Percentiles rank a stretch among this genome's conserved stretches.
Evolutionary conservation across 2,888 invertebrate species (phyloP).

Genomic region (Dyspetes luteomarginatus): DNA sequence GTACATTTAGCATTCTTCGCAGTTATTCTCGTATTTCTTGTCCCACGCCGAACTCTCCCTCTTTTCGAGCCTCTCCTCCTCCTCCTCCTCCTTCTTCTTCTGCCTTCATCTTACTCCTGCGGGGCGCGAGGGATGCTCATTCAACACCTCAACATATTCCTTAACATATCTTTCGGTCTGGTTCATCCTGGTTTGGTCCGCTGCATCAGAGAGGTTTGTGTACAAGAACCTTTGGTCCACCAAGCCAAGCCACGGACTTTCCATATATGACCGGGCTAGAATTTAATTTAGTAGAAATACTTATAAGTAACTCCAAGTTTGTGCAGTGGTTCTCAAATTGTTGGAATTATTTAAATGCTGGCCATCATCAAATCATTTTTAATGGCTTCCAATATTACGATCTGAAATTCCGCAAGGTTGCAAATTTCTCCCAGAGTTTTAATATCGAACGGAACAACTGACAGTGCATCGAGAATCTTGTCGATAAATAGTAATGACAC

Average conservation of each 20-base stretch:
- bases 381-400: conserved; percentile 53
- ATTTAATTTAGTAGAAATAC: conserved; percentile 78
- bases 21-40: conserved; percentile 78
- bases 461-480: too few species aligned
- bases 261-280: conserved; percentile 67
- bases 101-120: conserved; percentile 56
- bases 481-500: too few species aligned
- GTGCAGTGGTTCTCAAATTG: conserved; percentile 70
- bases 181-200: conserved; percentile 4
- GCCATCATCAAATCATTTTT: conserved; percentile 26
- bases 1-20: conserved; percentile 80
- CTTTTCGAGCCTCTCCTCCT: conserved; percentile 18
- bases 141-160: conserved; percentile 59
- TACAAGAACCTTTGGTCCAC: conserved; percentile 33
- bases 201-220: conserved; percentile 20
- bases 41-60: conserved; percentile 58
- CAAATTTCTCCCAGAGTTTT: too few species aligned
- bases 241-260: conserved; percentile 55
- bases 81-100: conserved; percentile 61
- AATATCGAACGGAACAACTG: too few species aligned
- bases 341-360: conserved; percentile 41
- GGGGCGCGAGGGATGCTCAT: conserved; percentile 27
- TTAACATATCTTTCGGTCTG: conserved; percentile 40
- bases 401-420: too few species aligned
- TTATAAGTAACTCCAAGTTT: conserved; percentile 66